Evolutionary conservation across 1,140 invertebrate species (phyloP), one percentile per base, ranked within the genome.

Genomic region (Chelonus insularis): DNA sequence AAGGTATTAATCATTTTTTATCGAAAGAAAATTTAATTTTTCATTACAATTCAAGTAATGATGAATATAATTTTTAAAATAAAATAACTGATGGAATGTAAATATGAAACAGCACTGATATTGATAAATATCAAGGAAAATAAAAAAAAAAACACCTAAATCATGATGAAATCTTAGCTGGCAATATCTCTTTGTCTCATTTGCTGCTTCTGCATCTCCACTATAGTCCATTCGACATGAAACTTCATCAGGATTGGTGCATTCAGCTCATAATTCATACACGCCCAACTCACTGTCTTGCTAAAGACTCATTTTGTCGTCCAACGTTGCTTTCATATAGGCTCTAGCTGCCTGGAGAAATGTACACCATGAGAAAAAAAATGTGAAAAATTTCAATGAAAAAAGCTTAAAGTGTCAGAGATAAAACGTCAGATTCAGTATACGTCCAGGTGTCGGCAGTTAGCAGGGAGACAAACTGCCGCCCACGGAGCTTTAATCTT

Each of bases 181-280:
- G n/a, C 36, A 37, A 37, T 37, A 37, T 37, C 11, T 12, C 12
- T 37, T 2, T 37, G 11, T 12, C 9, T 37, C 12, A 12, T 37
- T 37, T 9, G 36, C 11, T 37, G 2, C 20, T 23, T 39, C 41
- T 21, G 25, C 11, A 48, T 12, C 18, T 25, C 11, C 14, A 23
- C 29, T n/a, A n/a, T n/a, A 54, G 57, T 16, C 45, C 34, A 45
- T 25, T 36, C 37, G 45, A 51, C 9, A 45, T 36, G 9, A 12
- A 14, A 12, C 41, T 12, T 32, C 9, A 16, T 4, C 7, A 25
- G 36, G 12, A 25, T 47, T 36, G 57, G 43, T 23, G 23, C 21
- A 21, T 25, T 21, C 14, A 41, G 43, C 36, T 32, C 36, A 63
- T 74, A 67, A 69, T 66, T 73, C 68, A 75, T 70, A 66, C 60